Base-by-base conservation (phyloP, 2,113 vertebrate genomes). In the Muntiacus muntjak region DNA sequence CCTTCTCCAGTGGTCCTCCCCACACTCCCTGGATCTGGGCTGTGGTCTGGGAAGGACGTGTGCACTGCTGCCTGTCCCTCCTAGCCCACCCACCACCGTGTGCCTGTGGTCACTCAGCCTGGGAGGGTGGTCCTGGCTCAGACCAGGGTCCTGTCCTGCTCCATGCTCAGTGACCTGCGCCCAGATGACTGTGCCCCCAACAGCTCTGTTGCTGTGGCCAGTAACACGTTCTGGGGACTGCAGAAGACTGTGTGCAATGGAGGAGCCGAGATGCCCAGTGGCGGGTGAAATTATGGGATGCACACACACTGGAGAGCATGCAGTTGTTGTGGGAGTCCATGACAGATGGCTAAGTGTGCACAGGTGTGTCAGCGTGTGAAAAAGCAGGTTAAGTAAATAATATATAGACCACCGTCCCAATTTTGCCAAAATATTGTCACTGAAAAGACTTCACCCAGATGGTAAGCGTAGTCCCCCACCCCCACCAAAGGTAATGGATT, bases 381-480 rank as follows among this genome's bases (percentile, higher is more conserved):
- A n/a, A 81, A 50, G 45, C 43, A n/a, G 30, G 28, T 14, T 62
- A 28, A 55, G 58, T 40, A 90, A 76, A 71, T 21, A 25, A 26
- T 71, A 43, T n/a, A 17, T n/a, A 23, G 26, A 36, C 54, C 89
- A 14, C 17, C 57, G 36, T 30, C 28, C 45, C 67, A 82, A 1
- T 87, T 50, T 93, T 58, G 78, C 85, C 67, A 74, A 54, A 87
- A 62, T 40, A 92, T 55, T 55, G 45, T 62, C 67, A 83, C 47
- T 50, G 54, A 62, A 23, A 78, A 93, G 88, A 92, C 81, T 87
- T 45, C 21, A 55, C 19, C 2, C 1, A 3, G 81, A 40, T 6
- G 15, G 11, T 43, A 79, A 36, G 21, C 14, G 6, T 62, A 6
- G n/a, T 25, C 19, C 12, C 43, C 45, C 16, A n/a, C 7, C 16